Evolutionary conservation across 92 coral and sea anemone genomes (phyloP), one percentile per base, ranked within the genome.

Genomic region (Epizoanthus illoricatus): DNA sequence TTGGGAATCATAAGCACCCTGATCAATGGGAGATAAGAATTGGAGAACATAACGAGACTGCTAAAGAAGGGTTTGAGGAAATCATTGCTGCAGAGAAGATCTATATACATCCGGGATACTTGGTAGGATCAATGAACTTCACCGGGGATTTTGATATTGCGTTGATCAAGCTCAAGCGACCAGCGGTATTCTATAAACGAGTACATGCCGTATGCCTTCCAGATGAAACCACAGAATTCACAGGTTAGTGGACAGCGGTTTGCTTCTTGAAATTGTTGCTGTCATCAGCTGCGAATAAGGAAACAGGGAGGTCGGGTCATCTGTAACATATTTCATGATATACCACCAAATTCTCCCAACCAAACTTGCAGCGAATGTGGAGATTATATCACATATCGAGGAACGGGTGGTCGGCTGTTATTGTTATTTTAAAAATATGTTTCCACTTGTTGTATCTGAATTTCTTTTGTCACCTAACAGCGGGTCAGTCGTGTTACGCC

Each of bases 131-230:
- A 21, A 17, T 4, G 17, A 57, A 74, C 39, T 42, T 49, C 70
- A 88, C 94, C 9, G 99, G 99, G 0, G 92, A 96, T 76, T 96
- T 87, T 80, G 99, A 96, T 70, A 87, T 96, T 63, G 94, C 92
- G 40, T 65, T 96, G 67, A 81, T 96, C 59, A 90, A 96, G 87
- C 92, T 96, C 81, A 93, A 93, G 86, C 75, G 97, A 52, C 94
- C 98, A 66, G 92, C 97, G 47, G 94, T 88, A 33, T 92, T 92
- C 84, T 80, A 90, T 79, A 88, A 82, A 79, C 89, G 89, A 65
- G 97, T 92, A 0, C 94, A 87, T 59, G 79, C 97, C 28, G 88
- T 92, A 18, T 92, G 97, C 81, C 89, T 92, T 41, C 97, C 97
- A 43, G 85, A 85, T 45, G 91, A 80, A 74, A 23, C 86, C 57